Evolutionary conservation across 1,140 invertebrate species (phyloP), one percentile per base, ranked within the genome.

Genomic region (Drosophila elegans): DNA sequence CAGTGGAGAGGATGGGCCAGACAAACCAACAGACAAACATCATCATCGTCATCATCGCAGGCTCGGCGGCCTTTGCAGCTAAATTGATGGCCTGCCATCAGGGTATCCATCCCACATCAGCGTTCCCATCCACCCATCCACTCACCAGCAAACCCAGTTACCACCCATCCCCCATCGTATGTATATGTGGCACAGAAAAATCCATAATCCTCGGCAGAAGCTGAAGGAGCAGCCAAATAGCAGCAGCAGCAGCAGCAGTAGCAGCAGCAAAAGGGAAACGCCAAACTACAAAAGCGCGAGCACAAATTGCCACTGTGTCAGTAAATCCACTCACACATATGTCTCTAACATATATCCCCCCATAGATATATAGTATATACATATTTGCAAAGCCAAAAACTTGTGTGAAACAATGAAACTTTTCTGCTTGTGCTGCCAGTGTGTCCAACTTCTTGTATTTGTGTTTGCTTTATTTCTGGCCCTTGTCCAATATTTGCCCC

Each of bases 21-120:
- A 88, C 83, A 83, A 83, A 89, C 79, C 84, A 83, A 89, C 83
- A 88, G 83, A 83, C 83, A 83, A 88, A 88, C 84, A 83, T 88
- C 75, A 88, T 83, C 54, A 69, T 78, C 62, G 16, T 67, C 48
- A 62, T 79, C 67, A 48, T 45, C 13, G 34, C 60, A 41, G 63
- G 62, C 62, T 56, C 48, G 45, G 51, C 53, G 54, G 68, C 64
- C 41, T 73, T 44, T 44, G 69, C 66, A 63, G 63, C 77, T 63
- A 79, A 88, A 88, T 88, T 88, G 83, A 88, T 88, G 83, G 83
- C 76, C 71, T 88, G 84, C 78, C 78, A 76, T 77, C 74, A 42
- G 64, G 74, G 74, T 64, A 68, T 77, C 62, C 73, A 77, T 67
- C 73, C 32, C 51, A 67, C 54, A 64, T 74, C 49, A 45, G 53